Evolutionary conservation across 2,888 invertebrate genomes (phyloP), one percentile per base, ranked within the genome.

Genomic region (Pemphredon lugubris): DNA sequence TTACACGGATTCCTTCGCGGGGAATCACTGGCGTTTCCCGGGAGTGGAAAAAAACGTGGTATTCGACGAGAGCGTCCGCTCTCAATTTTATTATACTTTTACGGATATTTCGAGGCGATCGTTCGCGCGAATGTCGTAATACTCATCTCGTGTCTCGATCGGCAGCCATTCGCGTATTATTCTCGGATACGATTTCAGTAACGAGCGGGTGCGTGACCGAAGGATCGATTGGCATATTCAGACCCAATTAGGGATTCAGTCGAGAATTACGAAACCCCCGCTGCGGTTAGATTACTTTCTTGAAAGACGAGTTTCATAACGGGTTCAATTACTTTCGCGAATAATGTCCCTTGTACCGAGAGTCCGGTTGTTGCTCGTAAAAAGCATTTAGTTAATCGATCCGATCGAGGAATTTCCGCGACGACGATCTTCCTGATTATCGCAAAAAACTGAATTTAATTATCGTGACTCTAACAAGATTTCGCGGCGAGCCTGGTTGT

Each of bases 241-340:
- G 61, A 16, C 48, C 65, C 69, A 80, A 80, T 77, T 80, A 77
- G 64, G 48, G 58, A 73, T 79, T 65, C 80, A 68, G 37, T 21
- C n/a, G 59, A 51, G 57, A 72, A 77, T 77, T 80, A 64, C 73
- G 64, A 73, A 80, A 77, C 32, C 57, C 34, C 16, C 40, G 37
- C 63, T 23, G 40, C 16, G 58, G 48, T 45, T 47, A 53, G 45
- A 75, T 75, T 63, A 57, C 57, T 74, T 71, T 75, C 74, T 60
- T 73, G 53, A 68, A 58, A 74, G 58, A 73, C 74, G 53, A 77
- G 69, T 75, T 75, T 75, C 77, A 68, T 73, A 75, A 77, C 68
- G 53, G 48, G 53, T 60, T 57, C 68, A 68, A 77, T 77, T 77
- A 77, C 74, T 75, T 77, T 77, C 60, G 68, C 75, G 53, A 68